Evolutionary conservation across 1,140 invertebrate genomes (phyloP), one percentile per base, ranked within the genome.

Genomic region (Drosophila sp.): DNA sequence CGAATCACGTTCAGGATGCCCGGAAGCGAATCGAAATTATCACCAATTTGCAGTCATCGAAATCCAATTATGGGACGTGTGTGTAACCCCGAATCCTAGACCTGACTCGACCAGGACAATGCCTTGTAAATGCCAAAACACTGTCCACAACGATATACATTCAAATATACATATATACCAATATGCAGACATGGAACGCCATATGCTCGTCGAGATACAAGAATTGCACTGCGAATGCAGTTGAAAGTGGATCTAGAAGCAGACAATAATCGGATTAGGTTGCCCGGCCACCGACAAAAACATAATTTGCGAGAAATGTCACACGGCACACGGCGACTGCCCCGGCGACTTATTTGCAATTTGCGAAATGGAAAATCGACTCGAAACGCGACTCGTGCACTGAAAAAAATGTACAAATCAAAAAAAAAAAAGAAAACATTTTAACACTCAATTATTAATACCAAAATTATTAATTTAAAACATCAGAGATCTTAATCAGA

Each of bases 1-100:
- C 46, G 83, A 84, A 84, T 84, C 80, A 89, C 80, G 84, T 86
- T 64, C 86, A 21, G 3, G 57, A 32, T 61, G 72, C 63, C 70
- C 76, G 78, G 71, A 84, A 78, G 74, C 72, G 70, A 90, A 90
- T 91, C 77, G 80, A 89, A 91, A 91, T 91, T 91, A 91, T 91
- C 89, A 91, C 82, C 89, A 91, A 91, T 91, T 91, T 89, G 84
- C 89, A 91, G 84, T 91, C 89, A 91, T 91, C 86, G 89, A 80
- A 91, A 91, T 91, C 89, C 89, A 91, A 91, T 91, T 91, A 90
- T 72, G 70, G 46, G 11, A 70, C 61, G 66, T 83, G 74, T 72
- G 77, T 61, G 29, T 78, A 61, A 62, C 51, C 69, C 43, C 46
- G 58, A 59, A 66, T 50, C 36, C 46, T 16, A 32, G 27, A 7